A percentile compares a stretch with the other conserved stretches of the same genome.
These are phyloP conservation scores for Sigmodon hispidus DNA, from an alignment of 2,113 vertebrate species.

Conservation along the genomic window DNA sequence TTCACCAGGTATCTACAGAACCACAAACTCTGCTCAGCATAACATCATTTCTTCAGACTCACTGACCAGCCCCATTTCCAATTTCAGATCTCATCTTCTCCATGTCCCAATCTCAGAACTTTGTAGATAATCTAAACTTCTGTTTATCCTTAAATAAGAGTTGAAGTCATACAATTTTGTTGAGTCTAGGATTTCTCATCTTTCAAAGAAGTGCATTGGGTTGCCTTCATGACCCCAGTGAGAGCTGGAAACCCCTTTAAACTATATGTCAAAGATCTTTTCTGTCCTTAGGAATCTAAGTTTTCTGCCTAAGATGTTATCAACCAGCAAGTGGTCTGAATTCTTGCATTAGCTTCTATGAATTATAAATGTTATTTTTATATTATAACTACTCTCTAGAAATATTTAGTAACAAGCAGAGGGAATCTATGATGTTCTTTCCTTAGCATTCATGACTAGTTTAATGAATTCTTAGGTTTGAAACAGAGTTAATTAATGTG, in stretches of 20 bases:
- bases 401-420: neutral
- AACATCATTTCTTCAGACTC: neutral
- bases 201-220: neutral
- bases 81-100: neutral
- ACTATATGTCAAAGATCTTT: neutral
- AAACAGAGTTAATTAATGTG: conserved; percentile 2
- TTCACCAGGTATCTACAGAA: neutral
- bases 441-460: neutral
- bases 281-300: neutral
- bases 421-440: neutral
- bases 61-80: neutral
- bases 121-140: neutral
- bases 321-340: neutral
- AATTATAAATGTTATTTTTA: neutral
- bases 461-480: conserved; percentile 13
- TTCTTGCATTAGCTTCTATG: neutral
- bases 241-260: neutral
- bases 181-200: neutral
- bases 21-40: neutral
- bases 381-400: neutral
- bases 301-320: neutral
- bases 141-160: neutral
- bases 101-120: neutral
- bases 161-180: neutral
- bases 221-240: too few relatives aligned